These are phyloP conservation scores for Helicoverpa assulta DNA, from an alignment of 2,888 invertebrate genomes.

Conservation along the genomic window DNA sequence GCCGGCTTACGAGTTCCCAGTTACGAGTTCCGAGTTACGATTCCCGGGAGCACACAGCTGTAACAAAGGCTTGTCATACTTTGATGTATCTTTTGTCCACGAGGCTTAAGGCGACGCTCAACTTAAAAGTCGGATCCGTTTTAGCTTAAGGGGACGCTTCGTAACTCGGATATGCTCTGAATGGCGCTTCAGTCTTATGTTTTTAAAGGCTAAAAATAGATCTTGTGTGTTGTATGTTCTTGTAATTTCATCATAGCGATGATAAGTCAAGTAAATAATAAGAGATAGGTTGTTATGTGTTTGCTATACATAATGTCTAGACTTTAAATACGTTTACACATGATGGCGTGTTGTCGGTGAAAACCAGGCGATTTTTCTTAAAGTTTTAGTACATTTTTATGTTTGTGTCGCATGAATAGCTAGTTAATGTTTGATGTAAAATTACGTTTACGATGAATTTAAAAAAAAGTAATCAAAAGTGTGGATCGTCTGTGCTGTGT, in stretches of 20 bases:
- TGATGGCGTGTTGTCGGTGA: background rate
- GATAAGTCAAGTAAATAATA: no score
- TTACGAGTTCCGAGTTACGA: conserved; percentile 35
- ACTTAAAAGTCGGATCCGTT: conserved; percentile 52
- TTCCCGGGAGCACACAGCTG: conserved; percentile 22
- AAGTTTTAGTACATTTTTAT: background rate
- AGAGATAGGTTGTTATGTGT: no score
- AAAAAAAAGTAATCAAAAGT: no score
- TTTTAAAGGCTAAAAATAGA: conserved; percentile 2
- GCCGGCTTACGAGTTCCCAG: conserved; percentile 30
- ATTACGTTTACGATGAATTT: no score
- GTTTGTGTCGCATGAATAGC: conserved; percentile 2
- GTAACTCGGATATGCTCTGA: conserved; percentile 14
- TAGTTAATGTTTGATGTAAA: background rate
- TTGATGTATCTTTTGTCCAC: conserved; percentile 60
- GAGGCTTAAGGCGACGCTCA: conserved; percentile 55
- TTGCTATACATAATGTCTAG: no score
- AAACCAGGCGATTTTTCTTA: background rate
- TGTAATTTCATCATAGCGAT: background rate
- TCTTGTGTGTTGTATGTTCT: background rate
- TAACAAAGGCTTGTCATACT: conserved; percentile 59
- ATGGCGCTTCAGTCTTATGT: conserved; percentile 14
- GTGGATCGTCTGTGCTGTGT: no score
- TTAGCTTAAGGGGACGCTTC: conserved; percentile 39
- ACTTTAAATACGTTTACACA: background rate